Evolutionary conservation across 2,888 invertebrate genomes (phyloP), one percentile per base, ranked within the genome.

Genomic region (Empis stercorea): DNA sequence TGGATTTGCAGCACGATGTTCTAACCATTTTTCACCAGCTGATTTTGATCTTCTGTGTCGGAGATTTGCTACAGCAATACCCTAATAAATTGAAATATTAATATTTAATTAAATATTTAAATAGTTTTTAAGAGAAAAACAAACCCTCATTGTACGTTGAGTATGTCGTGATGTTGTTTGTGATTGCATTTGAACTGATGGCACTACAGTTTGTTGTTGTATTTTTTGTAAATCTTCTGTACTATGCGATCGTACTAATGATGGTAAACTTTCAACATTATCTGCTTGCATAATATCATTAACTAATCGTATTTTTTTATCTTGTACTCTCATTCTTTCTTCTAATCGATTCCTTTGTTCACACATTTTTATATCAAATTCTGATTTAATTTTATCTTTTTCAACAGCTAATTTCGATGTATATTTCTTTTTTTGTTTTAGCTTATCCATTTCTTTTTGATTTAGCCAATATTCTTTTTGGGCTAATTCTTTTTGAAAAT

Each of bases 21-120:
- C 93, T 1, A 96, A 71, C 94, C 94, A 95, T 48, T 72, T 71
- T 43, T 74, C 73, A 39, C 84, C 84, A 0, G 82, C 83, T 1
- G 93, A 93, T 44, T 84, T 76, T 0, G 93, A 92, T 20, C 93
- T 74, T 14, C 88, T 74, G 60, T 87, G 82, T 2, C 86, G 74
- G 1, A 78, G 76, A 62, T 86, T 86, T 0, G 80, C 75, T 1
- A 84, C 76, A 0, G 84, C 79, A 27, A 79, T 66, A 3, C 83
- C 84, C 70, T 83, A 17, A n/a, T n/a, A n/a, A n/a, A n/a, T n/a
- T n/a, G n/a, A n/a, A n/a, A n/a, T n/a, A n/a, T n/a, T n/a, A n/a
- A n/a, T 4, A 30, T 15, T 10, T 15, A 34, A 43, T 36, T 36
- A 15, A 36, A 36, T 36, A 36, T 7, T 36, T 4, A n/a, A 38